A percentile compares a stretch with the other conserved stretches of the same genome.
These are phyloP conservation scores for Lithobates pipiens DNA, from an alignment of 2,797 vertebrate genomes.

Conservation along the genomic window DNA sequence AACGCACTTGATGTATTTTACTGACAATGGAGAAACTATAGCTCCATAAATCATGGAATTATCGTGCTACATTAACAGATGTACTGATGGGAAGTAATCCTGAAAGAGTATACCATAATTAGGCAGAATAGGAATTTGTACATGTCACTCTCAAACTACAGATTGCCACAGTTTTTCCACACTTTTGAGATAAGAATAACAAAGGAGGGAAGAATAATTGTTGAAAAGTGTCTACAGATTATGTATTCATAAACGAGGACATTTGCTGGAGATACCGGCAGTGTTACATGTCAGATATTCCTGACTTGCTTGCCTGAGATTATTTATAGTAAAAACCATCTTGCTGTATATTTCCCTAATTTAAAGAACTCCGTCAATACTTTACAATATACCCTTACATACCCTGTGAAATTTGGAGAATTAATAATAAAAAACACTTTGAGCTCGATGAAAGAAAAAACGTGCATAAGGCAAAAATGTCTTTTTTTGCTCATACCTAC, in stretches of 20 bases:
- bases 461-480: not conserved
- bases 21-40: slow-evolving; percentile 21
- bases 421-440: not conserved
- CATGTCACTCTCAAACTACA: slow-evolving; percentile 22
- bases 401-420: not conserved
- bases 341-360: no score
- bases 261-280: not conserved
- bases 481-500: not conserved
- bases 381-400: not conserved
- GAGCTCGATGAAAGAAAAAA: not conserved
- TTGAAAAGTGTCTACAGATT: not conserved
- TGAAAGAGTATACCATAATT: slow-evolving; percentile 41
- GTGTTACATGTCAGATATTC: not conserved
- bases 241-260: not conserved
- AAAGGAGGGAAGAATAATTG: not conserved
- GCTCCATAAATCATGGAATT: slow-evolving; percentile 31
- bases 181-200: not conserved
- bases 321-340: not conserved
- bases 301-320: not conserved
- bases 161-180: not conserved
- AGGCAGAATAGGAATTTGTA: slow-evolving; percentile 35
- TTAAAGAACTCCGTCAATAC: no score
- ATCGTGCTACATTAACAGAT: slow-evolving; percentile 25
- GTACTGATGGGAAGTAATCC: not conserved
- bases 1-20: slow-evolving; percentile 13